These are phyloP conservation scores for Salvelinus sp. DNA, from an alignment of 2,113 vertebrate genomes.

Conservation along the genomic window DNA sequence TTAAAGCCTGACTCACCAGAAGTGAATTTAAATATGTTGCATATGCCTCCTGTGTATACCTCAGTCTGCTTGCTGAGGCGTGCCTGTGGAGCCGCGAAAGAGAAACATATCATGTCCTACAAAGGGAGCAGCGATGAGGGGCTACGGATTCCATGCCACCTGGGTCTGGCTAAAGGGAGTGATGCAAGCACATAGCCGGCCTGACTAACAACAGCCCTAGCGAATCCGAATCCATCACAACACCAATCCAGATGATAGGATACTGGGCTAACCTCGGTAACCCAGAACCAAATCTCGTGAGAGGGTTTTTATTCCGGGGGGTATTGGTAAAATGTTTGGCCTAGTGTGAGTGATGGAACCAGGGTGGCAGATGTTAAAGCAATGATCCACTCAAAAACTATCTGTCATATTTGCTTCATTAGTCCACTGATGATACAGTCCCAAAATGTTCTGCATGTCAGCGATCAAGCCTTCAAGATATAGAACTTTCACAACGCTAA, in stretches of 20 bases:
- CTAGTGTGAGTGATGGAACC: too few relatives aligned
- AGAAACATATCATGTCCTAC: neutral
- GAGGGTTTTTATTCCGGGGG: too few relatives aligned
- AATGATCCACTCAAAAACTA: too few relatives aligned
- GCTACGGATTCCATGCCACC: neutral
- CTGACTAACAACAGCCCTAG: neutral
- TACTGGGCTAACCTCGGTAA: neutral
- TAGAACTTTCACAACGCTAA: too few relatives aligned
- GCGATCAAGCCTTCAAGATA: too few relatives aligned
- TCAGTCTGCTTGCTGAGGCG: conserved; percentile 22
- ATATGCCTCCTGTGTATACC: conserved; percentile 19
- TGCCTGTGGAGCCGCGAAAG: conserved; percentile 13
- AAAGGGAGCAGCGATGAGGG: neutral
- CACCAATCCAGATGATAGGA: neutral
- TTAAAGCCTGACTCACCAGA: conserved; percentile 25
- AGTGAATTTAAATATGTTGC: conserved; percentile 17
- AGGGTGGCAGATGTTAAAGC: too few relatives aligned
- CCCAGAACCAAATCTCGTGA: too few relatives aligned
- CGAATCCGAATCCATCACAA: neutral
- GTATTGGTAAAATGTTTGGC: too few relatives aligned
- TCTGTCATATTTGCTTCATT: too few relatives aligned
- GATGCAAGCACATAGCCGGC: neutral
- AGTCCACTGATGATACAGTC: too few relatives aligned
- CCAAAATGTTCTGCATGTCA: too few relatives aligned
- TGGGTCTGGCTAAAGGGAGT: neutral